phyloP scores from a whole-genome alignment of 1,140 invertebrate genomes.

The Pogonomyrmex barbatus region DNA sequence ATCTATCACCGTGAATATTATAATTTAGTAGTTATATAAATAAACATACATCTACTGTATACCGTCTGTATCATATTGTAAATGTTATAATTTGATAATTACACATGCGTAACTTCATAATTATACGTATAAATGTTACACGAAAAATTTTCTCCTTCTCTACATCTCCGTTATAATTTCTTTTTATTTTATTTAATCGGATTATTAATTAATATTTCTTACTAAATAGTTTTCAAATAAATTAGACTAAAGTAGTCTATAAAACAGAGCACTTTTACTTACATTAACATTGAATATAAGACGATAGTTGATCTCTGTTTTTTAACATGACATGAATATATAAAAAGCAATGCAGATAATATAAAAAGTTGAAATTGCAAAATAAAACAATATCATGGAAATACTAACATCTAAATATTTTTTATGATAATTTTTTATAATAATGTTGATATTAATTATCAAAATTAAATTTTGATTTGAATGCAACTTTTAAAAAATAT shows the following conservation, averaged over 20 bases:
- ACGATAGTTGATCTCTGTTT: not conserved
- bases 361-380: not conserved
- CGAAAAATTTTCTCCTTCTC: not conserved
- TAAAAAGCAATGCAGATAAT: not conserved
- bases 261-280: not conserved
- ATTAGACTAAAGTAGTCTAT: not conserved
- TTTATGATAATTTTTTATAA: not conserved
- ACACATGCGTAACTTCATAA: not conserved
- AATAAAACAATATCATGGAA: not conserved
- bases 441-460: not conserved
- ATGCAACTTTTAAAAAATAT: not conserved
- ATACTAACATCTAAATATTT: not conserved
- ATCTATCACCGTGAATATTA: not conserved
- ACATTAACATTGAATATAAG: not conserved
- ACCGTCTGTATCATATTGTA: not conserved
- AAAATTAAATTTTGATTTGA: slow-evolving; percentile 1
- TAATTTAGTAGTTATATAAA: not conserved
- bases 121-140: not conserved
- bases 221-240: not conserved
- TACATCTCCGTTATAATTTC: not conserved
- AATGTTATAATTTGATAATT: slow-evolving; percentile 6
- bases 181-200: not conserved
- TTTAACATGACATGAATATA: not conserved
- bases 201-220: not conserved
- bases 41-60: no score